Evolutionary conservation across 2,888 invertebrate genomes (phyloP).

Genomic region (Agonopterix heracliana): DNA sequence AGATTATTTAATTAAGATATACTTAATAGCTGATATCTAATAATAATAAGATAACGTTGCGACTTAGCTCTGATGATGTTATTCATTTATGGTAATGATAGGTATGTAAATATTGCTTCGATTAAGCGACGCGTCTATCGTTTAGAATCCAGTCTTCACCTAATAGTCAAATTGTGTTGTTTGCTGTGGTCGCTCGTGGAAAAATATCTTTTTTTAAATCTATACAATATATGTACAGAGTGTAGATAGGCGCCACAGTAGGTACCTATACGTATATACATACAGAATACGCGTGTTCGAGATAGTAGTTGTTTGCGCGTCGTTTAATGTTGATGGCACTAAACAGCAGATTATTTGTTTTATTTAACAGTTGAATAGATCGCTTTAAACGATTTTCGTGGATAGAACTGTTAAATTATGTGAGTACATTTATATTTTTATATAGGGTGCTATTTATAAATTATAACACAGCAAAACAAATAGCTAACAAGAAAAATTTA

Average conservation of each 20-base stretch:
- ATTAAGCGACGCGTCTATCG: conserved; percentile 21
- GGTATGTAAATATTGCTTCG: background rate
- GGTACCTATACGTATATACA: conserved; percentile 8
- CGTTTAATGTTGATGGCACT: conserved; percentile 37
- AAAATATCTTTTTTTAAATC: background rate
- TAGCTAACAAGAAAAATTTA: too few relatives aligned
- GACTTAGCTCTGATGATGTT: conserved; percentile 21
- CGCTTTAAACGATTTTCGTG: background rate
- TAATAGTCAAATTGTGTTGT: conserved; percentile 30
- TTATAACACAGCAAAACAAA: too few relatives aligned
- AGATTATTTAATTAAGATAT: conserved; percentile 19
- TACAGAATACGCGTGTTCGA: conserved; percentile 29
- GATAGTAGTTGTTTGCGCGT: conserved; percentile 49
- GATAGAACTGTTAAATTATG: background rate
- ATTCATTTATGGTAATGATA: conserved; percentile 46
- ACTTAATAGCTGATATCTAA: conserved; percentile 8
- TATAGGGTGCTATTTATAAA: too few relatives aligned
- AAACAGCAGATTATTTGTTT: conserved; percentile 17
- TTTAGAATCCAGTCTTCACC: conserved; percentile 35
- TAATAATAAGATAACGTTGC: conserved; percentile 12
- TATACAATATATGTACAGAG: too few relatives aligned
- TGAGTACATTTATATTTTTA: too few relatives aligned
- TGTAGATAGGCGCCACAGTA: conserved; percentile 13
- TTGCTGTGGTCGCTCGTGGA: conserved; percentile 15
- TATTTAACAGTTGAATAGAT: conserved; percentile 9